Percentiles rank a stretch among this genome's conserved stretches.
Evolutionary conservation across 2,113 vertebrate species (phyloP).

Genomic region (Thomomys bottae): DNA sequence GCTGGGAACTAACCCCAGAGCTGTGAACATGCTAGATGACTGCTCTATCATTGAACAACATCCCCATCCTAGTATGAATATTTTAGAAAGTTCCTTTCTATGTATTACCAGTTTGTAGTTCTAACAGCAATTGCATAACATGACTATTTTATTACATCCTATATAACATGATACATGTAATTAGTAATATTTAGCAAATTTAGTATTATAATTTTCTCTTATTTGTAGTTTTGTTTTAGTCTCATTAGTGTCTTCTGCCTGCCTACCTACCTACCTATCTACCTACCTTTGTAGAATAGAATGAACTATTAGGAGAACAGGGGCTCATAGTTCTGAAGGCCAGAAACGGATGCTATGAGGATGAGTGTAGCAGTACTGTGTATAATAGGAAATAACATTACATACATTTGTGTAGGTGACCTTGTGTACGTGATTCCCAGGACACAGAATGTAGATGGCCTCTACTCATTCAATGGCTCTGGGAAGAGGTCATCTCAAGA

Average conservation of each 20-base stretch:
- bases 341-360: background rate
- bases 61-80: background rate
- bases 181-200: background rate
- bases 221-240: background rate
- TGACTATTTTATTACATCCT: background rate
- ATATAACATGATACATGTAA: background rate
- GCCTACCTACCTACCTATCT: background rate
- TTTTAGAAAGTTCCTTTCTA: conserved; percentile 33
- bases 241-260: background rate
- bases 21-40: background rate
- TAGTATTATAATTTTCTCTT: background rate
- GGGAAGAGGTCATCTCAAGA: background rate
- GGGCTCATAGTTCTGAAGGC: background rate
- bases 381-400: background rate
- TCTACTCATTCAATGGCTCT: background rate
- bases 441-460: background rate
- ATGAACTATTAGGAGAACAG: background rate
- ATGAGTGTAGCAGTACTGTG: background rate
- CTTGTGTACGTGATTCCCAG: background rate
- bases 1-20: background rate
- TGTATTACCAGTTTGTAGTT: background rate
- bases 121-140: background rate
- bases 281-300: background rate
- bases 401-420: background rate
- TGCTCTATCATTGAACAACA: background rate